Conservation (phyloP, 2,113 vertebrate genomes). For the Platysteira castanea region DNA sequence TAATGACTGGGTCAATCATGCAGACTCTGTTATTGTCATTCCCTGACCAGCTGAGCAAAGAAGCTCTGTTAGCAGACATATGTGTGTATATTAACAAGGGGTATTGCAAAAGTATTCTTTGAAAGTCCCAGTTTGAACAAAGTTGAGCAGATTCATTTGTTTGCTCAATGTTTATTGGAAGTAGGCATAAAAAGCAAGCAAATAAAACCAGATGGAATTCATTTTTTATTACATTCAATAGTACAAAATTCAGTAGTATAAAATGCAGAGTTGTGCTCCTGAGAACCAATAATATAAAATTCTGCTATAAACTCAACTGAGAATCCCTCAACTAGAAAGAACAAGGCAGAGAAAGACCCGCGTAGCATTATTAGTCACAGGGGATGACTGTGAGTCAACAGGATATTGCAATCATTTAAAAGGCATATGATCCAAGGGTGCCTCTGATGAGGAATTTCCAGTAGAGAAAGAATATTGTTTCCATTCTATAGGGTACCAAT, state of each 20-base stretch:
- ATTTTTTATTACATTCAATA: neutral
- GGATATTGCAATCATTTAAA: neutral
- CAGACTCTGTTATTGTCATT: neutral
- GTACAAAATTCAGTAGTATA: neutral
- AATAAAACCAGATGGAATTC: neutral
- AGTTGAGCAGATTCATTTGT: neutral
- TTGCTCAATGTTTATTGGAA: conserved; percentile 11
- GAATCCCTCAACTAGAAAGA: neutral
- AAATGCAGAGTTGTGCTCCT: neutral
- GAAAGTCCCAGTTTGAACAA: neutral
- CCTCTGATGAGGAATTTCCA: neutral
- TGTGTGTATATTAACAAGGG: neutral
- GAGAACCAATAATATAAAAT: neutral
- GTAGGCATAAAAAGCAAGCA: neutral
- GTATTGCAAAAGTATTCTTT: neutral
- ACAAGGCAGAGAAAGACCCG: neutral
- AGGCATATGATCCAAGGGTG: neutral
- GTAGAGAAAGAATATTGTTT: neutral
- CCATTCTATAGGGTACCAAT: neutral
- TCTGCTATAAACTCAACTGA: neutral
- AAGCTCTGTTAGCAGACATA: neutral
- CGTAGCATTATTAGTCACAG: neutral
- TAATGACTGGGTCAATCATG: neutral
- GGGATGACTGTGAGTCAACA: neutral
- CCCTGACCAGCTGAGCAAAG: neutral